Base-by-base conservation (phyloP, 2,888 invertebrate genomes). In the Orchesellides sinensis region DNA sequence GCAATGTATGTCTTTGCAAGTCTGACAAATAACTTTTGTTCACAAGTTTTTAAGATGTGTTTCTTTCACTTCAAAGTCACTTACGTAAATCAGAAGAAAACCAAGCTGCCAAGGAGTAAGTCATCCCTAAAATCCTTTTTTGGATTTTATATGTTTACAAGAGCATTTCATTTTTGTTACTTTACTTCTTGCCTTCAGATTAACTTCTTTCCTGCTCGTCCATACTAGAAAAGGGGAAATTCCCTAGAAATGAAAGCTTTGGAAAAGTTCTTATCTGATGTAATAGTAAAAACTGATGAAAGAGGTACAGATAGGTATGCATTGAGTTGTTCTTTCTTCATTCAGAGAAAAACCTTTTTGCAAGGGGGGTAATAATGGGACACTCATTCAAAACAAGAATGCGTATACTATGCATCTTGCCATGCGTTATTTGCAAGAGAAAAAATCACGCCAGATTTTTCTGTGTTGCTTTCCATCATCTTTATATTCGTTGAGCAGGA, bases 121-220 rank as follows among this genome's bases (percentile, higher is more conserved):
- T 35, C 56, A 40, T 17, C 4, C 25, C 23, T 5, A 66, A 29
- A 35, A 56, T 56, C 70, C 40, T n/a, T 21, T 17, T 23, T 8
- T 56, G 54, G 70, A 23, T 49, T 69, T 52, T 25, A 54, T 14
- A 40, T 63, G 49, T 63, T n/a, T 25, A 25, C 23, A 63, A 14
- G 63, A 29, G 49, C 47, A 61, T 32, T 23, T 23, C 72, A 47
- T 61, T 54, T 59, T 29, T 32, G 49, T 63, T 74, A 49, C 52
- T 63, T 74, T 45, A 45, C 61, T 61, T 65, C 63, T n/a, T n/a
- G n/a, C n/a, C n/a, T 52, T 29, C 32, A 52, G 74, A 74, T 74
- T 74, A 74, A 74, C 74, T 74, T 74, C 61, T 61, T 74, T 45
- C 74, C 29, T 29, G 59, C 40, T 6, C 56, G 45, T n/a, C n/a